Conservation (phyloP, 1,140 invertebrate species). For the Sitophilus oryzae region DNA sequence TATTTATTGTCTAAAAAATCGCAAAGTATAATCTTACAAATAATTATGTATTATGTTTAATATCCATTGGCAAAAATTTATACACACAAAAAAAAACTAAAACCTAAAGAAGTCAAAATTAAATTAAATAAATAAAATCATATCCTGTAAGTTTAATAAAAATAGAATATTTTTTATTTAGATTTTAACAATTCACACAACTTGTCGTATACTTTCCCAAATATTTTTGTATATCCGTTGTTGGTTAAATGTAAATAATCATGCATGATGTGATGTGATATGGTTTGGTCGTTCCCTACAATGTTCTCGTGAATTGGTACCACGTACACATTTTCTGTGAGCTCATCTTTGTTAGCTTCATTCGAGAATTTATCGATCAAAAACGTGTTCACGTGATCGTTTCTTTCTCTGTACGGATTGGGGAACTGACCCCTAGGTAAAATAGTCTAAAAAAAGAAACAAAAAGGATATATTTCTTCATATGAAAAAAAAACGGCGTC, state of each 20-base stretch:
- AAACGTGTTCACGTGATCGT: slow-evolving; percentile 54
- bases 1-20: too few species aligned
- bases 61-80: too few species aligned
- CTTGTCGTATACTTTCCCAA: slow-evolving; percentile 55
- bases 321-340: slow-evolving; percentile 42
- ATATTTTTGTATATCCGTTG: slow-evolving; percentile 59
- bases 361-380: slow-evolving; percentile 47
- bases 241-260: slow-evolving; percentile 68
- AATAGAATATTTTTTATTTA: too few species aligned
- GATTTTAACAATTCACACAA: slow-evolving; percentile 42
- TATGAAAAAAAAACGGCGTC: too few species aligned
- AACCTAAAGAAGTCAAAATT: too few species aligned
- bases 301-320: slow-evolving; percentile 53
- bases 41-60: too few species aligned
- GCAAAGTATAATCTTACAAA: too few species aligned
- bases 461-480: not conserved
- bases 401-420: slow-evolving; percentile 59
- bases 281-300: slow-evolving; percentile 54
- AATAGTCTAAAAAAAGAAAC: slow-evolving; percentile 50
- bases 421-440: slow-evolving; percentile 60
- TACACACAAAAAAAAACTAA: too few species aligned
- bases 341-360: slow-evolving; percentile 34
- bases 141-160: too few species aligned
- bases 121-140: too few species aligned
- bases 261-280: slow-evolving; percentile 62